These are phyloP conservation scores for Tauraco erythrolophus DNA, from an alignment of 2,113 vertebrate genomes.

Conservation along the genomic window DNA sequence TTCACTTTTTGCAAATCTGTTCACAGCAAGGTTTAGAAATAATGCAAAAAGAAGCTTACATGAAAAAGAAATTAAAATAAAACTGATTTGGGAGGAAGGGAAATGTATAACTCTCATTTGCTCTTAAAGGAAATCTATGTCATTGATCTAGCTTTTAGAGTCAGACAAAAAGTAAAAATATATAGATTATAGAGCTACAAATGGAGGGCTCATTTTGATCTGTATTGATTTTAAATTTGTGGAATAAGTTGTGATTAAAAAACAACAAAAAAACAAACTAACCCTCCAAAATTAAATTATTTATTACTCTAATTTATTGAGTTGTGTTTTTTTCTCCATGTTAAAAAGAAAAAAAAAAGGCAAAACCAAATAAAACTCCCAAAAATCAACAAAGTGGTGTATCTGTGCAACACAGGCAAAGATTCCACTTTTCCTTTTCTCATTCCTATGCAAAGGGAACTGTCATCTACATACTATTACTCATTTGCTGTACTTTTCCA, in stretches of 20 bases:
- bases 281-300: neutral
- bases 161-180: neutral
- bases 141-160: neutral
- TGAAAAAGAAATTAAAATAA: conserved; percentile 8
- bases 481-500: neutral
- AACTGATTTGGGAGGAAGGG: neutral
- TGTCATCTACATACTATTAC: neutral
- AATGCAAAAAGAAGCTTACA: neutral
- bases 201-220: neutral
- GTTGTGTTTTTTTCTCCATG: neutral
- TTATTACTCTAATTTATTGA: neutral
- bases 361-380: neutral
- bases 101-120: neutral
- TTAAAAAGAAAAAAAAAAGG: neutral
- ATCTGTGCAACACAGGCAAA: neutral
- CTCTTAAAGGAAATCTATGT: neutral
- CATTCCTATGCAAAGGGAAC: neutral
- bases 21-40: neutral
- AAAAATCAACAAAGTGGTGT: neutral
- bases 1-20: neutral
- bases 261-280: neutral
- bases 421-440: neutral
- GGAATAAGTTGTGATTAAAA: neutral
- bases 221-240: neutral
- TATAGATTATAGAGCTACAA: neutral